Evolutionary conservation across 1,140 invertebrate species (phyloP), one percentile per base, ranked within the genome.

Genomic region (Monomorium pharaonis): DNA sequence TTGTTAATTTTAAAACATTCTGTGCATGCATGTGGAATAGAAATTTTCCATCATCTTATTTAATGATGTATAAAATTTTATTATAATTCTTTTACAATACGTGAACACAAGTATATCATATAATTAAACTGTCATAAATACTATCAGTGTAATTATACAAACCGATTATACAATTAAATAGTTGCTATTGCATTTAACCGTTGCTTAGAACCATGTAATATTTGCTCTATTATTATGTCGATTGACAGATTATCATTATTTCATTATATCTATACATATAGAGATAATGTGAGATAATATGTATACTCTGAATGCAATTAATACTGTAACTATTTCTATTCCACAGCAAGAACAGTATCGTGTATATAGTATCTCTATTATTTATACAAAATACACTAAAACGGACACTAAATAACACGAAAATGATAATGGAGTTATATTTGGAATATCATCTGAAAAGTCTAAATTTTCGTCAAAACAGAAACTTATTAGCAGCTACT

Each of bases 1-100:
- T 54, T n/a, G 3, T 27, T 72, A 70, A 5, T 9, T 72, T 0
- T n/a, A n/a, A 63, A 80, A 30, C 27, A 33, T 76, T 75, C 44
- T 69, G 47, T 67, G 42, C 47, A 76, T 92, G 88, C 88, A 84
- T 93, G 92, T 94, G 94, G 94, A 95, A 95, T 95, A 95, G 93
- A 95, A 95, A 95, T 94, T 94, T 94, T 92, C 91, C 87, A 27
- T 88, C 49, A 69, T 72, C n/a, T 51, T 21, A 30, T 81, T 67
- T 77, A 65, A 62, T 85, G 77, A 65, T 77, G 56, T 89, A 89
- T 47, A 92, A 93, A 91, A 67, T 72, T 93, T 93, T 93, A 93
- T 93, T 93, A 18, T 69, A 76, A 75, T 49, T 60, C 54, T 63
- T 80, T 86, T 86, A 88, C 65, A 85, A 18, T 81, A 72, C 21